Conservation (phyloP, 2,113 vertebrate genomes). For the Muscicapa adusta region DNA sequence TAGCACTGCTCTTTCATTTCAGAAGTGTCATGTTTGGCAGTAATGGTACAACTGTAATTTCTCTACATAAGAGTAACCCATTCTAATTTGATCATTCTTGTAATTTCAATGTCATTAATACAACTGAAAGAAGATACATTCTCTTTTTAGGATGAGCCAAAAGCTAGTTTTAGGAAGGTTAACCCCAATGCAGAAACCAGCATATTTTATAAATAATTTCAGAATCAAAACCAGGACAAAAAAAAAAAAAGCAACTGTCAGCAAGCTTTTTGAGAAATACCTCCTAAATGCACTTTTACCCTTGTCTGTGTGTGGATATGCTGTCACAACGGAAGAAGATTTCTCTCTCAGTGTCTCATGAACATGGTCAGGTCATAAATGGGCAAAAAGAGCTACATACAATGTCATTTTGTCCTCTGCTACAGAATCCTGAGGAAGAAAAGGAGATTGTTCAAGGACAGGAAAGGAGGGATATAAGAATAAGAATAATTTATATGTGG, state of each 20-base stretch:
- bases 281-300: neutral
- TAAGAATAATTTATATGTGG: constrained; percentile 8
- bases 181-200: neutral
- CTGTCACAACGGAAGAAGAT: neutral
- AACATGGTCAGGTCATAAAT: neutral
- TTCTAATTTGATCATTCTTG: neutral
- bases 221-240: neutral
- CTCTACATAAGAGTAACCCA: neutral
- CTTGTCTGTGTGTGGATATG: neutral
- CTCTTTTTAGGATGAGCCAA: neutral
- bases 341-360: neutral
- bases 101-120: neutral
- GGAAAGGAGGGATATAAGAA: neutral
- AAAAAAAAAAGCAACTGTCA: neutral
- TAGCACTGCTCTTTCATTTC: neutral
- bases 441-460: neutral
- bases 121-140: neutral
- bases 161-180: neutral
- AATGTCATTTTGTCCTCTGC: neutral
- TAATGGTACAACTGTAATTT: neutral
- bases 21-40: neutral
- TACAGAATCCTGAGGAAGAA: neutral
- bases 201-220: neutral
- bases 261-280: neutral
- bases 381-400: neutral